Evolutionary conservation across 2,888 invertebrate genomes (phyloP).

Genomic region (Noctua janthina): DNA sequence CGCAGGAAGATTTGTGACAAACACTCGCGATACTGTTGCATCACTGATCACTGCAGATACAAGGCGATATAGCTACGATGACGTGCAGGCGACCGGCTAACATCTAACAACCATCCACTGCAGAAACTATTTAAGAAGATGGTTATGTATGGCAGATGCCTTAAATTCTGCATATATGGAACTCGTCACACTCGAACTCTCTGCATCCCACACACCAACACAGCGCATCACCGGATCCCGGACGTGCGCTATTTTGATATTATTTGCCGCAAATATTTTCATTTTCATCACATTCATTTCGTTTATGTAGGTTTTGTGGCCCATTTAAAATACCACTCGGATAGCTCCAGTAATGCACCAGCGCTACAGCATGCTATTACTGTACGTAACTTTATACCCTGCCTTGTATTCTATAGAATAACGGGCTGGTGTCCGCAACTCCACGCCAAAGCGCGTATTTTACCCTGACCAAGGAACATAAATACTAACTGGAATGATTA

Average conservation of each 20-base stretch:
- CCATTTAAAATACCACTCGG: not conserved
- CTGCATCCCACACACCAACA: not conserved
- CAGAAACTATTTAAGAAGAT: no score
- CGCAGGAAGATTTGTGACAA: constrained; percentile 21
- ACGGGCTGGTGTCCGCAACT: no score
- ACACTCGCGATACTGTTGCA: constrained; percentile 29
- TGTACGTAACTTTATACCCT: no score
- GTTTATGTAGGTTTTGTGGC: constrained; percentile 13
- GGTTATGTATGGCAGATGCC: no score
- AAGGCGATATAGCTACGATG: not conserved
- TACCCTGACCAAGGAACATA: no score
- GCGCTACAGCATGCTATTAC: not conserved
- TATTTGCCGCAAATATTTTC: constrained; percentile 17
- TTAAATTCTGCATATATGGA: not conserved
- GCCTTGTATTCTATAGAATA: no score
- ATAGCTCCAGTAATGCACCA: not conserved
- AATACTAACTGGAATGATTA: no score
- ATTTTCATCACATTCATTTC: constrained; percentile 41
- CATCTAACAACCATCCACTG: not conserved
- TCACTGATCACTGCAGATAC: constrained; percentile 4
- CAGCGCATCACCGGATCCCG: constrained; percentile 32
- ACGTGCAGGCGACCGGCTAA: not conserved
- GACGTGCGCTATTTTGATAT: constrained; percentile 42
- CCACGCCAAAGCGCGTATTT: no score
- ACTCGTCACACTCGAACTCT: not conserved